Evolutionary conservation across 1,140 invertebrate species (phyloP), one percentile per base, ranked within the genome.

Genomic region (Drosophila lacteicornis): DNA sequence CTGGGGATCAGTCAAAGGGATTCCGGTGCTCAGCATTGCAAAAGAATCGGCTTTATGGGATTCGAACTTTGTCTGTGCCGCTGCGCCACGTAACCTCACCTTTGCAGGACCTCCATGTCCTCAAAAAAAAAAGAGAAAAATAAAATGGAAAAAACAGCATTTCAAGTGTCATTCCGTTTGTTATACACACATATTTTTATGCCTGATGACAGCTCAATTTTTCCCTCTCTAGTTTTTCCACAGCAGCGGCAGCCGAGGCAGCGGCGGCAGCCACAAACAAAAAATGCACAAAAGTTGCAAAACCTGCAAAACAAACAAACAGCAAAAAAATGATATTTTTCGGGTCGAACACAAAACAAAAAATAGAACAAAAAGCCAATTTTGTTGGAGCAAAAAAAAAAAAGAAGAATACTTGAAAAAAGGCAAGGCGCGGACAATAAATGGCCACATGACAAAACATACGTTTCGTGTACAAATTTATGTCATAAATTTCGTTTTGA

Each of bases 401-500:
- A 76, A 66, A 59, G 59, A 68, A 22, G 19, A 30, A 30, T 1
- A 27, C 5, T 51, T 51, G 61, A 73, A 70, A 63, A 62, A 22
- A 57, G 38, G 9, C 58, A 53, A 79, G 56, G 55, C 65, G 79
- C 43, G 60, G 50, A 77, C 76, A 83, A 88, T 77, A 83, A 87
- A 87, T 87, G 84, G 84, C 66, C 80, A 80, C 77, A 87, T 83
- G 84, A 83, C 84, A 88, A 83, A 88, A 88, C 84, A 88, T 87
- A 88, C 84, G 84, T 78, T 87, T 69, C 50, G 65, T 88, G 84
- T 83, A 78, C 66, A 86, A 82, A 80, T 88, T 74, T 83, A 75
- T 67, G 82, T 86, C 82, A 85, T 85, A 85, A 85, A 85, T 82
- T 67, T 86, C 79, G 43, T 56, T 79, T 86, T 86, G 82, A 76